Evolutionary conservation across 2,797 vertebrate genomes (phyloP).

Genomic region (Apodemus agrarius): DNA sequence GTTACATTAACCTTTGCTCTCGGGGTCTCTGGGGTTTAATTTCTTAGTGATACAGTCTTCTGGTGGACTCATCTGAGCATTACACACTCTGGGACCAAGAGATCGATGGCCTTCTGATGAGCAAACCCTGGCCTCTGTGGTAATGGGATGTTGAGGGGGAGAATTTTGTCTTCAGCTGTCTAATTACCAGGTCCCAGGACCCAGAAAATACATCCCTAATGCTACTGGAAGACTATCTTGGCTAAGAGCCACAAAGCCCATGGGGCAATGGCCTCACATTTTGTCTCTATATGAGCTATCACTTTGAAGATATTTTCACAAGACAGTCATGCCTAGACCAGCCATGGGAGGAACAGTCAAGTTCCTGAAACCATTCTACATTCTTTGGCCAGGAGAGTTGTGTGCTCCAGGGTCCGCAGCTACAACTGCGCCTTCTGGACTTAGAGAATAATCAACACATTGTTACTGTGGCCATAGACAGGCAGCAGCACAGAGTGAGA

Average conservation of each 20-base stretch:
- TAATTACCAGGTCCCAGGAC: neutral
- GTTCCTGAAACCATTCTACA: constrained; percentile 24
- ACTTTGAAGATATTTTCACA: neutral
- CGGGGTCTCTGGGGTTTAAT: neutral
- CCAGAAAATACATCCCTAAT: neutral
- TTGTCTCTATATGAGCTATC: neutral
- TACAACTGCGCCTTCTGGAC: constrained; percentile 15
- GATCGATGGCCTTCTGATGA: neutral
- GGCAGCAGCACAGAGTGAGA: neutral
- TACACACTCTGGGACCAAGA: constrained; percentile 27
- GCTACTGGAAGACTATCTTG: neutral
- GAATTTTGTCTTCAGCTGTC: constrained; percentile 4
- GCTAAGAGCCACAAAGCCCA: neutral
- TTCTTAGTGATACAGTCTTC: neutral
- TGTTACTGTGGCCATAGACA: neutral
- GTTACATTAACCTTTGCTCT: neutral
- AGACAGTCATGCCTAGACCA: neutral
- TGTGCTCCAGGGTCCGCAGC: neutral
- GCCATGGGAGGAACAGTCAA: rapidly evolving
- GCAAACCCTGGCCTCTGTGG: neutral
- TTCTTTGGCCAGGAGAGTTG: constrained; percentile 60
- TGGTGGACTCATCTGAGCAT: rapidly evolving
- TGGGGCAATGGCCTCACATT: neutral
- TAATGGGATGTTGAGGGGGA: constrained; percentile 24
- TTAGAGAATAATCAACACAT: constrained; percentile 26